Evolutionary conservation across 2,888 invertebrate species (phyloP).

Genomic region (Salticus scenicus): DNA sequence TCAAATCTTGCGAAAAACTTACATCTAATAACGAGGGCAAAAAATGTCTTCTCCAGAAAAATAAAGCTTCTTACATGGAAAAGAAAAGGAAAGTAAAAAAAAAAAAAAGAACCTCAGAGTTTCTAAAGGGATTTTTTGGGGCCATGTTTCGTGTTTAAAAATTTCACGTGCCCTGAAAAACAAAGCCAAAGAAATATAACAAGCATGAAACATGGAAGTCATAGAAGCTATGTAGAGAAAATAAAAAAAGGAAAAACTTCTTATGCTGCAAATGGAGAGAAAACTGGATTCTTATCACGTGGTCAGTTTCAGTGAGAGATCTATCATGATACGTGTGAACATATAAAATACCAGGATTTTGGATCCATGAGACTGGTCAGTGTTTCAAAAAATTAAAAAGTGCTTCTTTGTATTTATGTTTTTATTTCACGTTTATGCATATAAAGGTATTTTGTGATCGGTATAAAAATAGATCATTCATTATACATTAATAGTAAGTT

Average conservation of each 20-base stretch:
- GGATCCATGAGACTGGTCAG: too few species aligned
- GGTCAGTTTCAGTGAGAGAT: slow-evolving; percentile 48
- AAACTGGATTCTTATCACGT: slow-evolving; percentile 46
- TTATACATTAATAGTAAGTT: too few species aligned
- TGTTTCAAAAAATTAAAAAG: too few species aligned
- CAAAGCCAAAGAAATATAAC: neutral
- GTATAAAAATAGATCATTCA: too few species aligned
- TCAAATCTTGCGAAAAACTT: neutral
- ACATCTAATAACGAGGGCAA: slow-evolving; percentile 10
- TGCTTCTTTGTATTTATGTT: too few species aligned
- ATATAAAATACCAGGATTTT: slow-evolving; percentile 50
- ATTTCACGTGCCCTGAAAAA: slow-evolving; percentile 11
- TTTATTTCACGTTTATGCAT: too few species aligned
- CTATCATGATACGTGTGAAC: slow-evolving; percentile 64
- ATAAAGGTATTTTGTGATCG: too few species aligned
- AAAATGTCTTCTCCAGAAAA: neutral
- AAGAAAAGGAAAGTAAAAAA: neutral
- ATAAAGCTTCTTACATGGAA: neutral
- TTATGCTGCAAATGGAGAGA: neutral
- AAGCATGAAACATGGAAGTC: neutral
- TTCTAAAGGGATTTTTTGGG: slow-evolving; percentile 28
- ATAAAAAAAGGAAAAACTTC: neutral
- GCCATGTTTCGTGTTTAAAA: slow-evolving; percentile 37
- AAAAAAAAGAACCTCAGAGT: slow-evolving; percentile 11
- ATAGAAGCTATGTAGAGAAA: neutral